Percentiles rank a stretch among this genome's conserved stretches.
These are phyloP conservation scores for Beroe forskalii DNA, from an alignment of 37 sponge, comb jelly and placozoan genomes.

Conservation along the genomic window DNA sequence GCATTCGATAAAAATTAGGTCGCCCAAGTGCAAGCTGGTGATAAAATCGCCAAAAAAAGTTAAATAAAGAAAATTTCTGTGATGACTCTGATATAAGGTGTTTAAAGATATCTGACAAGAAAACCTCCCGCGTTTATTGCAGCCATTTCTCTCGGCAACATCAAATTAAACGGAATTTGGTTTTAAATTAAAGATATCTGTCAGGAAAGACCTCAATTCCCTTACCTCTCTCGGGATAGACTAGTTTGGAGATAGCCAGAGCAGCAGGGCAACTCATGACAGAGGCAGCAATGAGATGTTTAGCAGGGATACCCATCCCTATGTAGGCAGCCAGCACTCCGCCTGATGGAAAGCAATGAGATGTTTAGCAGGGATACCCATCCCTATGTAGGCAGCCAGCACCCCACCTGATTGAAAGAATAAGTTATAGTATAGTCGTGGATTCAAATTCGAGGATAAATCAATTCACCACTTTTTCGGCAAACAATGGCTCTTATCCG, in stretches of 20 bases:
- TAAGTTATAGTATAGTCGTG: too few species aligned
- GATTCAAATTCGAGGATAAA: too few species aligned
- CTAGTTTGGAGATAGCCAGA: conserved; percentile 64
- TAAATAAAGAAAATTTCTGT: too few species aligned
- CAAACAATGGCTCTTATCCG: too few species aligned
- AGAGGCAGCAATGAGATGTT: conserved; percentile 66
- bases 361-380: conserved; percentile 64
- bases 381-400: conserved; percentile 59
- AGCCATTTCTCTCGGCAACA: too few species aligned
- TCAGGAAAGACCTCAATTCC: too few species aligned
- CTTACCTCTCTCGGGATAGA: conserved; percentile 64
- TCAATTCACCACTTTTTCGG: too few species aligned
- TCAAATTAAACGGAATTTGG: too few species aligned
- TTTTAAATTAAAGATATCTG: too few species aligned
- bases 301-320: conserved; percentile 59
- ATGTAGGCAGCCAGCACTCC: conserved; percentile 64
- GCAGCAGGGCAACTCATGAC: conserved; percentile 66
- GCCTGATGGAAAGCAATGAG: conserved; percentile 62
- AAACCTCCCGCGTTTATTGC: too few species aligned
- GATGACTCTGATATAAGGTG: neutral
- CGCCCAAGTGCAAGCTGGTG: neutral
- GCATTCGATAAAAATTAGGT: neutral
- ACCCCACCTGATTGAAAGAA: conserved; percentile 62
- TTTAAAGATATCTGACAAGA: too few species aligned
- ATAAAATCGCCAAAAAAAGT: too few species aligned